Base-by-base conservation (phyloP, 1,140 invertebrate genomes). In the Orius laevigatus region DNA sequence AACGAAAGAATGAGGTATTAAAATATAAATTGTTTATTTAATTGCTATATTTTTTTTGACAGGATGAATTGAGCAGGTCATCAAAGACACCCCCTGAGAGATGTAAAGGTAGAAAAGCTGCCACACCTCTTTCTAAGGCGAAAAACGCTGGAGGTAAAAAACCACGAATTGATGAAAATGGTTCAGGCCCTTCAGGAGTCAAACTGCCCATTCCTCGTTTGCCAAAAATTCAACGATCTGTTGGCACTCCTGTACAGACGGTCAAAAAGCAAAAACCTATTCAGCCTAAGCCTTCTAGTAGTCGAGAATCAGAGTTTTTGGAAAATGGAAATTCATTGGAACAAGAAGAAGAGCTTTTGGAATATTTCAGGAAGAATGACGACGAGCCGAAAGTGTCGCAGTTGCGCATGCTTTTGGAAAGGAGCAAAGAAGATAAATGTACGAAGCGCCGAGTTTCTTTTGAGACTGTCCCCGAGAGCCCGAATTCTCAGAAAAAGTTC, bases 321-420 rank as follows among this genome's bases (percentile, higher is more conserved):
- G 75, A 77, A 34, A 73, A 78, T 38, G 75, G 74, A 53, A 84
- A 81, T 63, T 81, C 79, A 38, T 78, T 84, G 58, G 81, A 84
- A 56, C 79, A 78, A 56, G 82, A 85, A 57, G 78, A 81, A 58
- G 81, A 85, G 63, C 60, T 85, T 52, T 63, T 84, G 56, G 76
- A 81, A 63, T 84, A 84, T 66, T 83, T 84, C 63, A 76, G 78
- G 55, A 49, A 53, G 36, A n/a, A 63, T 64, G 18, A 34, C 18
- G 25, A 43, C 18, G 20, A 45, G 60, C 12, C 50, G 0, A 62
- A 74, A 54, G 77, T 83, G 39, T 81, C 79, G 1, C 80, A 84
- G 48, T 56, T 85, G 10, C 65, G 81, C 51, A 70, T 77, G 53
- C 68, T 84, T 36, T 61, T 84, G 25, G 77, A 81, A 56, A 16